A percentile compares a stretch with the other conserved stretches of the same genome.
Evolutionary conservation across 37 sponge, comb jelly and placozoan genomes (phyloP).

Genomic region (Hexactinellida sp.): DNA sequence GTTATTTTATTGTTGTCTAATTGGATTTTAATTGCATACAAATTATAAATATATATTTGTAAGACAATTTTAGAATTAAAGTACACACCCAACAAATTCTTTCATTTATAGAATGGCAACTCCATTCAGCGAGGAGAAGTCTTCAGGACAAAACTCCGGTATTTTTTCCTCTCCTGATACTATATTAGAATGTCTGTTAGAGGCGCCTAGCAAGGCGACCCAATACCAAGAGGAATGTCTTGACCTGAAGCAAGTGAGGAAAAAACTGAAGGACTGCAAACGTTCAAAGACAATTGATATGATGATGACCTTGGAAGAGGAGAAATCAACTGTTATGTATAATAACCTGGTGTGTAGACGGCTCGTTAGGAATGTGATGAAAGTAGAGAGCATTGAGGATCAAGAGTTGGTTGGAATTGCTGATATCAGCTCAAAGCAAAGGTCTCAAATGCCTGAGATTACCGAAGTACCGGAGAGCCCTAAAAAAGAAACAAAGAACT

Average conservation of each 20-base stretch:
- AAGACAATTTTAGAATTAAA: too few species aligned
- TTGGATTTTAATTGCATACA: too few species aligned
- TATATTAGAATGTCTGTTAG: not conserved
- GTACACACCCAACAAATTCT: too few species aligned
- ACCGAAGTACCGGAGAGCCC: not conserved
- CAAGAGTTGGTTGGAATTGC: not conserved
- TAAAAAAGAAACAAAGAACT: not conserved
- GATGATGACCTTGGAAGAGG: not conserved
- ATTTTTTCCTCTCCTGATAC: not conserved
- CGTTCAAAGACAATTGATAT: not conserved
- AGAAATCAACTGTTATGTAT: not conserved
- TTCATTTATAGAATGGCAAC: too few species aligned
- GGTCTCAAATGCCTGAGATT: not conserved
- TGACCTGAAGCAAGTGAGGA: not conserved
- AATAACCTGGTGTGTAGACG: not conserved
- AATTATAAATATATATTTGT: too few species aligned
- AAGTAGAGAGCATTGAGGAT: not conserved
- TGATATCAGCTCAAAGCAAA: not conserved
- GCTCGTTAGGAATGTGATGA: not conserved
- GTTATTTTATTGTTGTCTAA: too few species aligned
- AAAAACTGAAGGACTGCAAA: not conserved
- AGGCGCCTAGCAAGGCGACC: not conserved
- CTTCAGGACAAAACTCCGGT: too few species aligned
- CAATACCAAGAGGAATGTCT: not conserved
- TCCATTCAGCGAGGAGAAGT: too few species aligned